These are phyloP conservation scores for Rhinophrynus dorsalis DNA, from an alignment of 2,797 vertebrate genomes.

Conservation along the genomic window DNA sequence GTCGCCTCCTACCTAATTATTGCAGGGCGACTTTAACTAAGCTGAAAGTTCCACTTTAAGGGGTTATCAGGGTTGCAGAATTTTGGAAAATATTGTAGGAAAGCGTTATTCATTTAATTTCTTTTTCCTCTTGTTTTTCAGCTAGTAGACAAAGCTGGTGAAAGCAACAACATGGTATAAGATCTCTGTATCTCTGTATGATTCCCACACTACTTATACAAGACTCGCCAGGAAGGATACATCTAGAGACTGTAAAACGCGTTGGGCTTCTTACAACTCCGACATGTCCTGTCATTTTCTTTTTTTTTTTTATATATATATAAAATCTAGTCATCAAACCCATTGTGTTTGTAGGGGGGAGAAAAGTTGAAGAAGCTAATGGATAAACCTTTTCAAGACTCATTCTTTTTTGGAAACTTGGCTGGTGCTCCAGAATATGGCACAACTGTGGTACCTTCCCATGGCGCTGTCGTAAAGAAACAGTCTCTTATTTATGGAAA, in stretches of 20 bases:
- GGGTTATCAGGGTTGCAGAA: no score
- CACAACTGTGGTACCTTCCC: conserved; percentile 57
- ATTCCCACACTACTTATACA: not conserved
- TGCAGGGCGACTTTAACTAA: no score
- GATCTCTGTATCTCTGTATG: conserved; percentile 4
- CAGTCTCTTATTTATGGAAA: conserved; percentile 62
- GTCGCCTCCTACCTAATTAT: no score
- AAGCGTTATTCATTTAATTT: no score
- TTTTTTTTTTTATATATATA: no score
- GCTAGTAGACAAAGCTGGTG: conserved; percentile 92
- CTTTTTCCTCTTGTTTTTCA: conserved; percentile 56
- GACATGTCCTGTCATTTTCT: not conserved
- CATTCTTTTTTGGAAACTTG: conserved; percentile 50
- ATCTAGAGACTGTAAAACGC: conserved; percentile 48
- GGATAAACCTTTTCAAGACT: conserved; percentile 50
- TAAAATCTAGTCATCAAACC: not conserved
- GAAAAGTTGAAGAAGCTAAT: not conserved
- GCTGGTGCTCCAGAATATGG: conserved; percentile 48
- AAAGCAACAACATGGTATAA: conserved; percentile 98
- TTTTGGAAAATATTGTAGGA: no score
- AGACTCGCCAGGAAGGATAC: not conserved
- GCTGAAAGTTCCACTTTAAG: no score
- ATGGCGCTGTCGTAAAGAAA: conserved; percentile 47
- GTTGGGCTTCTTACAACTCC: conserved; percentile 65
- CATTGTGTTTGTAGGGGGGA: not conserved